Base-by-base conservation (phyloP, 2,113 vertebrate genomes). In the Gnathonemus echidnorhynchus region DNA sequence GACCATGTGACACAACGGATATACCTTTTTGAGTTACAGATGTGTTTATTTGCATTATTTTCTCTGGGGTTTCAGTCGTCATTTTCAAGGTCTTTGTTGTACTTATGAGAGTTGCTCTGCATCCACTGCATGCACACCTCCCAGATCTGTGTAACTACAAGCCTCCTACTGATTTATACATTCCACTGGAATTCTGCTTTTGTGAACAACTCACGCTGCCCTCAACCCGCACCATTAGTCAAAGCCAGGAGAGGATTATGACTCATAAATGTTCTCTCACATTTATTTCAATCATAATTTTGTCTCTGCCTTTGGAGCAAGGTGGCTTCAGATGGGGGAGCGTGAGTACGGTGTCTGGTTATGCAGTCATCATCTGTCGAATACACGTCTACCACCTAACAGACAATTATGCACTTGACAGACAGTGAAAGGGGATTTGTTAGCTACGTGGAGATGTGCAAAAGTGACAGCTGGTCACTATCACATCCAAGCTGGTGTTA, bases 221-320 rank as follows among this genome's bases (percentile, higher is more conserved):
- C 62, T 50, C 66, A 46, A 27, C 19, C 74, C 42, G 24, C 89
- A 89, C 24, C 35, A 86, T 89, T 27, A 58, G 49, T 86, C 80
- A 52, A 56, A 53, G 49, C 24, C 50, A 62, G 39, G 80, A 46
- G 13, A 83, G 56, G 42, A n/a, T 77, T 83, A 46, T 85, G 50
- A 89, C 77, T 89, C 89, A 85, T 24, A 46, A 85, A 58, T 58
- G 77, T 46, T 89, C 80, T 19, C 80, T 89, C 88, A 62, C 50
- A 89, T 56, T 89, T 35, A 89, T 89, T 85, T 85, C 39, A 39
- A 39, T 85, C 80, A 89, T 89, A 46, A 49, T 53, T 62, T 50
- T 80, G 39, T 45, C 21, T 45, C 19, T 48, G 83, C 53, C 83
- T 86, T 62, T 48, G 74, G 50, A 45, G 52, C 42, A 21, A 86